Conservation (phyloP, 2,888 invertebrate genomes). For the Mesorhabditis belari region DNA sequence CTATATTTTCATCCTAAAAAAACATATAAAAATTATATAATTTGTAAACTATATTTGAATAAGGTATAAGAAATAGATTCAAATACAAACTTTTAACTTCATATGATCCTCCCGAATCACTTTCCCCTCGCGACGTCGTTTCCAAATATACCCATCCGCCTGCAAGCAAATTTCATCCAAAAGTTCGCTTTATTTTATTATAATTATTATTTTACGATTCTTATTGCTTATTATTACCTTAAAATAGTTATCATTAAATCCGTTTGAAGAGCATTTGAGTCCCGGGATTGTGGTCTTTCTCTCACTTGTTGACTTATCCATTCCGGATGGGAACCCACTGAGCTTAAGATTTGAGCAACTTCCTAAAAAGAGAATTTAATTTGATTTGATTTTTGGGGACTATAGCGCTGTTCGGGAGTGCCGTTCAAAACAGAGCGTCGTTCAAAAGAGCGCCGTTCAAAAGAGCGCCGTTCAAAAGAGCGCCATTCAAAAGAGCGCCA, state of each 20-base stretch:
- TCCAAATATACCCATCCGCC: conserved; percentile 64
- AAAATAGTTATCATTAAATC: conserved; percentile 23
- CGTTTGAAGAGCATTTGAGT: conserved; percentile 26
- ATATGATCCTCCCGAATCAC: conserved; percentile 97
- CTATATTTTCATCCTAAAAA: no score
- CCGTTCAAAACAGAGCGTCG: no score
- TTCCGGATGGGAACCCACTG: conserved; percentile 9
- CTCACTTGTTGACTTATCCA: conserved; percentile 10
- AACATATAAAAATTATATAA: no score
- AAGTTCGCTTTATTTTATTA: conserved; percentile 22
- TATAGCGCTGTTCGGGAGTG: no score
- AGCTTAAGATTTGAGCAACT: conserved; percentile 10
- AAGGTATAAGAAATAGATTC: conserved; percentile 54
- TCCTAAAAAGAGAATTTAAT: no score
- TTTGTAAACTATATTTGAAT: neutral
- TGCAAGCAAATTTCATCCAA: conserved; percentile 76
- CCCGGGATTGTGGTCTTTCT: conserved; percentile 7
- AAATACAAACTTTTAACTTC: conserved; percentile 78
- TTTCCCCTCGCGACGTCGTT: conserved; percentile 93
- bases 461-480: no score
- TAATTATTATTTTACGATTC: no score
- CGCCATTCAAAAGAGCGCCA: no score
- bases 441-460: no score
- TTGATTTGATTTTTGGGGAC: no score
- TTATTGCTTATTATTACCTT: conserved; percentile 1